Evolutionary conservation across 1,140 invertebrate species (phyloP).

Genomic region (Solen grandis): DNA sequence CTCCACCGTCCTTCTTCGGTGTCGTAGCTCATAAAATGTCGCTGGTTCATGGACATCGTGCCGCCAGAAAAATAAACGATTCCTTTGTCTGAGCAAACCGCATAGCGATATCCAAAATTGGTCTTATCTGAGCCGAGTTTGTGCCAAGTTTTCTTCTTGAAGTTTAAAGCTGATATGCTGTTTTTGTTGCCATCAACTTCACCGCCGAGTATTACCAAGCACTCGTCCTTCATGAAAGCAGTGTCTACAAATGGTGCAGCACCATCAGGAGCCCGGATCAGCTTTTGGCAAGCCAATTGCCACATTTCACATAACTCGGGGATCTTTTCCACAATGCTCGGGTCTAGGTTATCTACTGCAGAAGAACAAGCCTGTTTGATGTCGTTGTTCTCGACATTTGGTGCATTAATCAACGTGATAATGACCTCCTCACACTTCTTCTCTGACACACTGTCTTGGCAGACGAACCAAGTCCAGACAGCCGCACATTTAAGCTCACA

Average conservation of each 20-base stretch:
- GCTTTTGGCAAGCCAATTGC: constrained; percentile 11
- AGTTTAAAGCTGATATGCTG: constrained; percentile 13
- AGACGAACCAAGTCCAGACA: constrained; percentile 31
- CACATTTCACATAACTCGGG: constrained; percentile 1
- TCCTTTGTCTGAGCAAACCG: constrained; percentile 25
- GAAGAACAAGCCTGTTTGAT: background rate
- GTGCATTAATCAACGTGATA: constrained; percentile 1
- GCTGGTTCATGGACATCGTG: background rate
- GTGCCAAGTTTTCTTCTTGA: constrained; percentile 30
- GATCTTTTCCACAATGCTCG: background rate
- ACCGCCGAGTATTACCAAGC: constrained; percentile 21
- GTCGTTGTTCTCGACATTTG: constrained; percentile 33
- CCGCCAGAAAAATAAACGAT: constrained; percentile 37
- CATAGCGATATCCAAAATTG: constrained; percentile 31
- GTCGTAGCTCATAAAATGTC: constrained; percentile 21
- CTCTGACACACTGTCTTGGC: background rate
- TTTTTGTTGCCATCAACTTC: constrained; percentile 13
- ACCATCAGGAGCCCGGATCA: too few relatives aligned
- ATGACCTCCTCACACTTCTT: background rate
- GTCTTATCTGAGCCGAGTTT: background rate
- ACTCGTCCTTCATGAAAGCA: too few relatives aligned
- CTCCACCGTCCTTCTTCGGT: background rate
- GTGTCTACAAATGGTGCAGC: too few relatives aligned
- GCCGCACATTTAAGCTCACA: constrained; percentile 30
- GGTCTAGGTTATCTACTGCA: background rate